Evolutionary conservation across 2,797 vertebrate species (phyloP), one percentile per base, ranked within the genome.

Genomic region (Enteromius paludinosus): DNA sequence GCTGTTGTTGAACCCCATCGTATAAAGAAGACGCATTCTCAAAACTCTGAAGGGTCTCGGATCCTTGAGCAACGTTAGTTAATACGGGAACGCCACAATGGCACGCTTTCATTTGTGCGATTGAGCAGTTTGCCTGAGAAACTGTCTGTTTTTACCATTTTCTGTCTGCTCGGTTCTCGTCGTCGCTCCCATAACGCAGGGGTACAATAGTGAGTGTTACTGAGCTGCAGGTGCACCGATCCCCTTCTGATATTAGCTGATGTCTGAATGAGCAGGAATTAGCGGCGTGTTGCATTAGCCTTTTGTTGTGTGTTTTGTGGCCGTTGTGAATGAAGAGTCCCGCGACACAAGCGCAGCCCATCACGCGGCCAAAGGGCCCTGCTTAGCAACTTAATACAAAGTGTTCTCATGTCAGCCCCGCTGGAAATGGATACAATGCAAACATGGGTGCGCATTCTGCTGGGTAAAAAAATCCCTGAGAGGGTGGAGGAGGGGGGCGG

Each of bases 341-440:
- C 95, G 95, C 95, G 96, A 97, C 95, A 95, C 95, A 97, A 96
- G 96, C 97, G 98, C 97, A 97, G 96, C 95, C 96, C 96, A 97
- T 98, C 96, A 96, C 96, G 94, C 96, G 97, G 97, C 98, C 97
- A 99, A 99, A 98, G 97, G 96, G 87, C 87, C 95, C 96, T 95
- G 96, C 97, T 98, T 96, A 96, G 97, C 96, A 96, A 96, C 94
- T 96, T 96, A 96, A 96, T 95, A 96, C 95, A 95, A 97, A 98
- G 98, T 98, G 98, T 99, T 98, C 98, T 98, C 97, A 96, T 97
- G 96, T 98, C 96, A 96, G 94, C 96, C 96, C 97, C 97, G 95
- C 96, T 99, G 96, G 98, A 99, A 97, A 99, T 98, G 97, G 98
- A 99, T 99, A 99, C 97, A 99, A 99, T 99, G 96, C 97, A 99